Conservation (phyloP, 2,888 invertebrate genomes). For the Gibbula magus region DNA sequence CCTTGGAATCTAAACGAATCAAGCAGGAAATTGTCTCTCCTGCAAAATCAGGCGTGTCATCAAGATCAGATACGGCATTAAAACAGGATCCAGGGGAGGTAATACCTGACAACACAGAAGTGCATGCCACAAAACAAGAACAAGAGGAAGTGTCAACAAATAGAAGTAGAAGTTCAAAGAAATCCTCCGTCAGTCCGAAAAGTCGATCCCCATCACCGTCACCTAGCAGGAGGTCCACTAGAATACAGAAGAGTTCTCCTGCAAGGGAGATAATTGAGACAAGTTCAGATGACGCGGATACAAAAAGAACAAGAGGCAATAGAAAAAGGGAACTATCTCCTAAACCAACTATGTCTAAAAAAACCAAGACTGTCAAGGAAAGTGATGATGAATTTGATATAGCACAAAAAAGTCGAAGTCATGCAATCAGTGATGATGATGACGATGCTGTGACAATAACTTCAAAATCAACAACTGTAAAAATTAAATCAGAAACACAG, state of each 20-base stretch:
- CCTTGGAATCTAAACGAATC: slow-evolving; percentile 17
- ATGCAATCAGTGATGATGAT: background rate
- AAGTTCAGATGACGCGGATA: background rate
- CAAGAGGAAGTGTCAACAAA: background rate
- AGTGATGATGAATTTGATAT: background rate
- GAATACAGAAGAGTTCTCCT: background rate
- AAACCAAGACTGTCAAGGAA: background rate
- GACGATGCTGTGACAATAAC: background rate
- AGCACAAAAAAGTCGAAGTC: too few species aligned
- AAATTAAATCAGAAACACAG: background rate
- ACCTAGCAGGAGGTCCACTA: background rate
- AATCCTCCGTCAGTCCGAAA: too few species aligned
- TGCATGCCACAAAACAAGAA: background rate
- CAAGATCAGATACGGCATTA: slow-evolving; percentile 21
- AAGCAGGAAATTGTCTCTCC: slow-evolving; percentile 38
- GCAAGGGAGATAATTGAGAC: background rate
- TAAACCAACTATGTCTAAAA: background rate
- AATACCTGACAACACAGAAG: background rate
- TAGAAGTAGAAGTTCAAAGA: background rate
- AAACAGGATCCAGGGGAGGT: background rate
- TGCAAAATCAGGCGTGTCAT: background rate
- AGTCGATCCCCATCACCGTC: slow-evolving; percentile 18
- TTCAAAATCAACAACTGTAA: background rate
- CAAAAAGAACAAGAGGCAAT: background rate
- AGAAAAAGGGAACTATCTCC: background rate